Conservation (phyloP, 2,113 vertebrate species). For the Bubo blakistoni region DNA sequence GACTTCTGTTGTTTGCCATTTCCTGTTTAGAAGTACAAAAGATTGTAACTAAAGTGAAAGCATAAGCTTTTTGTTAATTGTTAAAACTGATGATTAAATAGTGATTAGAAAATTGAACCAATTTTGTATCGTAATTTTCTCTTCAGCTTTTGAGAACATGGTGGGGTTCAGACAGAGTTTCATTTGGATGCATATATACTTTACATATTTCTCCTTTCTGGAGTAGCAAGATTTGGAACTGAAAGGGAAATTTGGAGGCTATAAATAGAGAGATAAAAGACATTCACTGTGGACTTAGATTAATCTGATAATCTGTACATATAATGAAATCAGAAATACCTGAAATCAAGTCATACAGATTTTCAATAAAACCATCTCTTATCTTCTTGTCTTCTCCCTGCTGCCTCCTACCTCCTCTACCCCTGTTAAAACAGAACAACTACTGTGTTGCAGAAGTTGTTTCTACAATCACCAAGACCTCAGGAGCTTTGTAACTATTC, state of each 20-base stretch:
- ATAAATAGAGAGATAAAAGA: neutral
- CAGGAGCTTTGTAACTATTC: neutral
- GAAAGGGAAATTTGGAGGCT: neutral
- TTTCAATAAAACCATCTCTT: neutral
- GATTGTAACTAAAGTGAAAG: neutral
- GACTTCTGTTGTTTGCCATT: constrained; percentile 33
- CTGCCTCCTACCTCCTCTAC: neutral
- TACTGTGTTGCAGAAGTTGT: neutral
- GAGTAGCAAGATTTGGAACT: neutral
- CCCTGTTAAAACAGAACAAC: neutral
- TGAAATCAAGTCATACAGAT: neutral
- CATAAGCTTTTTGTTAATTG: neutral
- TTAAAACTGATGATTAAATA: neutral
- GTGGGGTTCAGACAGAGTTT: neutral
- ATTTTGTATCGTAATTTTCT: neutral
- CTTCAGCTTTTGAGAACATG: neutral
- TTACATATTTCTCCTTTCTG: neutral
- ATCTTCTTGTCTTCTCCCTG: neutral
- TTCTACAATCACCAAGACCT: neutral
- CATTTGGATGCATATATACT: neutral
- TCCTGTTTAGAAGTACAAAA: constrained; percentile 24
- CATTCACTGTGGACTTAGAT: neutral
- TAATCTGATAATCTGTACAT: neutral
- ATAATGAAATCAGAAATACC: neutral
- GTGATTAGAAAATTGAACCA: neutral